These are phyloP conservation scores for Myiotriccus ornatus DNA, from an alignment of 2,797 vertebrate genomes.

Conservation along the genomic window DNA sequence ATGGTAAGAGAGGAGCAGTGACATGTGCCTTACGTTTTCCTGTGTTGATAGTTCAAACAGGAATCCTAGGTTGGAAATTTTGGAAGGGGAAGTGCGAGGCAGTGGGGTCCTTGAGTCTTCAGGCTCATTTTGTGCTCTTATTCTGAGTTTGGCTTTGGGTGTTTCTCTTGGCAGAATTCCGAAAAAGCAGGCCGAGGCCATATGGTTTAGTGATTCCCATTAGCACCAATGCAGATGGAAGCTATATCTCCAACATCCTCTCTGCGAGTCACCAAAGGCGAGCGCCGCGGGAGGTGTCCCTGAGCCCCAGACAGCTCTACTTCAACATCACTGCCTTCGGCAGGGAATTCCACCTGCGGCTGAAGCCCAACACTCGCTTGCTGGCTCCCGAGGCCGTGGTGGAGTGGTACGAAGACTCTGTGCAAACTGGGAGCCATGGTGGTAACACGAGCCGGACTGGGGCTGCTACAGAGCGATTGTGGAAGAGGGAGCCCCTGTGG, in stretches of 20 bases:
- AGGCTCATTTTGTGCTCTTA: accelerated
- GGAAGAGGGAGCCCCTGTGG: conserved; percentile 86
- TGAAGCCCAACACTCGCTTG: conserved; percentile 84
- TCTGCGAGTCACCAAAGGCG: conserved; percentile 88
- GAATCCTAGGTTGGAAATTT: accelerated
- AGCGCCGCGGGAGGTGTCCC: conserved; percentile 77
- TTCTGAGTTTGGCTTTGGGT: neutral
- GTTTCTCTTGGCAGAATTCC: conserved; percentile 73
- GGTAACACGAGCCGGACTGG: neutral
- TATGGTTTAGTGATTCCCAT: conserved; percentile 90
- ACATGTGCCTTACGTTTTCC: accelerated
- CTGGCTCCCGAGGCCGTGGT: conserved; percentile 87
- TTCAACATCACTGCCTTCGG: conserved; percentile 95
- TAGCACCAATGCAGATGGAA: conserved; percentile 88
- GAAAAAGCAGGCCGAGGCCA: conserved; percentile 77
- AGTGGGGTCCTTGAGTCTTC: neutral
- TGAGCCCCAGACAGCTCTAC: conserved; percentile 76
- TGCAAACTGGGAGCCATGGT: conserved; percentile 34
- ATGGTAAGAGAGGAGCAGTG: neutral
- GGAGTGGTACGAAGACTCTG: conserved; percentile 87
- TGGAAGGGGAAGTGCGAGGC: neutral
- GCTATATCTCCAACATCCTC: conserved; percentile 87
- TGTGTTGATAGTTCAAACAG: accelerated
- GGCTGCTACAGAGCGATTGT: conserved; percentile 63
- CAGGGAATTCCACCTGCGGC: conserved; percentile 90